Base-by-base conservation (phyloP, 2,888 invertebrate genomes). In the Homarus gammarus region DNA sequence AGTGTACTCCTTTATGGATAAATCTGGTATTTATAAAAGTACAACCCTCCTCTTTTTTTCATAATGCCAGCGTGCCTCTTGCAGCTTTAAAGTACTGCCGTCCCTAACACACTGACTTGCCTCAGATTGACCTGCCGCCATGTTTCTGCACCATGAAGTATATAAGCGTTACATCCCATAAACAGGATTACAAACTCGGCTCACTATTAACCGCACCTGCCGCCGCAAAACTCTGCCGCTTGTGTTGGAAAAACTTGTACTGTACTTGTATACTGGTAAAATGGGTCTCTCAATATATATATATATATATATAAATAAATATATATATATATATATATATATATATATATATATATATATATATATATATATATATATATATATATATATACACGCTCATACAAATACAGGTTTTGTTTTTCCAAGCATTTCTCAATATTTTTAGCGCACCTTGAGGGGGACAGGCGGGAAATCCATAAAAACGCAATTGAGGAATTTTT, bases 171-270 rank as follows among this genome's bases (percentile, higher is more conserved):
- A 38, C 61, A 64, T 79, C 61, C 61, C 61, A 79, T 64, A 79
- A 79, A 64, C 79, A 79, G 79, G 79, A 79, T 79, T 79, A 79
- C 51, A 61, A 79, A 61, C 79, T 61, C 79, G 64, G 61, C 27
- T 36, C 79, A 27, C 64, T 61, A 64, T 79, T 38, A 61, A 64
- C 61, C 79, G 40, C 61, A 56, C 33, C 77, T 18, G 38, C 79
- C 36, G 56, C 61, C 64, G 27, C 61, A 36, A 36, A 56, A 64
- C 61, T 64, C 31, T 49, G 8, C 77, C 44, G 22, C 77, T n/a
- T n/a, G n/a, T n/a, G n/a, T n/a, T n/a, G n/a, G 12, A 44, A 44
- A 44, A 44, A 12, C 44, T 5, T 44, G 12, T 8, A 18, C 8
- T 64, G 64, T 0, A 5, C 3, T 8, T 64, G 64, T 64, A 27